Evolutionary conservation across 2,113 vertebrate genomes (phyloP), one percentile per base, ranked within the genome.

Genomic region (Climacteris rufus): DNA sequence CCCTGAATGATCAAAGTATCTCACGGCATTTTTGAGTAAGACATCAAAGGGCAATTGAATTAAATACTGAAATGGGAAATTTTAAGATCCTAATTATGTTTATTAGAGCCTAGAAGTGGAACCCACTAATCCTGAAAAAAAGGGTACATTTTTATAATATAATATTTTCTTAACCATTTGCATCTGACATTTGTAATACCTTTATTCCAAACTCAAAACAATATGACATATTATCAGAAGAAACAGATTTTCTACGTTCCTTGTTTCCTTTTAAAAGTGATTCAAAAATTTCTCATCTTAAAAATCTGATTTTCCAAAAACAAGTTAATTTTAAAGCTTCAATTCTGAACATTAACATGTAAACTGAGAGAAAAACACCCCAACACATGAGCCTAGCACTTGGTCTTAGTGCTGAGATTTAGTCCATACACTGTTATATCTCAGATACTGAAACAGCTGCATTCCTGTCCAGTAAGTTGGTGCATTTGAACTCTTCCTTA

Each of bases 401-500:
- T 89, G 56, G n/a, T 89, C 53, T 52, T n/a, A 45, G n/a, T 30
- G 53, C 30, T 83, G 61, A 49, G 17, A 47, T 42, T 60, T 31
- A 59, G 42, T 65, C 35, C 54, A 64, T 10, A 24, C 85, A 42
- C 20, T 70, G 96, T 97, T 96, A 81, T 93, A 94, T 93, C 91
- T 83, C 87, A 75, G 89, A 92, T 71, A 93, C 88, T 93, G 96
- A 95, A 96, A 95, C 25, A 95, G 96, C 89, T 33, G 42, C 47
- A 61, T 44, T 72, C 37, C 54, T 83, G 68, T 57, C 61, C 56
- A 82, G 37, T 54, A 61, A 72, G 63, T 17, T 72, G 50, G 22
- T 72, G 39, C 40, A 77, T 90, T 63, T 90, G 97, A 98, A 98
- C 98, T 98, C 97, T 97, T 98, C 97, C 97, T 96, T 96, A 97